Base-by-base conservation (phyloP, 2,888 invertebrate genomes). In the Brachynemurus nebulosus region DNA sequence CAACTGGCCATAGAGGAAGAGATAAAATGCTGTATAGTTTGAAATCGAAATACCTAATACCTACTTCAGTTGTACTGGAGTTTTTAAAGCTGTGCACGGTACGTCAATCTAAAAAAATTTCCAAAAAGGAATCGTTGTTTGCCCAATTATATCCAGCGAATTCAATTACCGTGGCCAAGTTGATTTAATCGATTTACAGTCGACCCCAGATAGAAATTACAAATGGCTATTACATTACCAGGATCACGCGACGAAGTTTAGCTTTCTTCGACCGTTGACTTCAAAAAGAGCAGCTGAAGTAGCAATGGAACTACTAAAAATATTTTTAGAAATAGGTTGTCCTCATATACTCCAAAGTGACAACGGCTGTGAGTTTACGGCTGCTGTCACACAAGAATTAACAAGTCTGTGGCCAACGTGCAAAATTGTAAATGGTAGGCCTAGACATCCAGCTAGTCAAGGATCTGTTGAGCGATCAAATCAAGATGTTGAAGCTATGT, bases 1-100 rank as follows among this genome's bases (percentile, higher is more conserved):
- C 46, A n/a, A 45, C 48, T 42, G 45, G 48, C 38, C 45, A 50
- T 45, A 46, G 51, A 36, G 48, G 48, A 8, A 47, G 46, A 47
- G 48, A 48, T 44, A 50, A 51, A 48, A 50, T 50, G 36, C 47
- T 47, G 46, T 41, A 48, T 44, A 40, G 16, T 35, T 40, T 48
- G 36, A 48, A 37, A 40, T 39, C 41, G 2, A 45, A 23, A 42
- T 47, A 44, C 25, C 17, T 44, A 42, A 44, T 44, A 18, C 21
- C 38, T 12, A 41, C 36, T 41, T 7, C 40, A 33, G 35, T 51
- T 42, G 35, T 45, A 47, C 23, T 37, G 37, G 44, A 46, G 25
- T 49, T 47, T 49, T 49, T 48, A 17, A 44, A 49, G 21, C 41
- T 46, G n/a, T 46, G 46, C 33, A 46, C 23, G 39, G 47, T 43